phyloP scores from a whole-genome alignment of 2,888 invertebrate species.

The Lampropteryx suffumata region DNA sequence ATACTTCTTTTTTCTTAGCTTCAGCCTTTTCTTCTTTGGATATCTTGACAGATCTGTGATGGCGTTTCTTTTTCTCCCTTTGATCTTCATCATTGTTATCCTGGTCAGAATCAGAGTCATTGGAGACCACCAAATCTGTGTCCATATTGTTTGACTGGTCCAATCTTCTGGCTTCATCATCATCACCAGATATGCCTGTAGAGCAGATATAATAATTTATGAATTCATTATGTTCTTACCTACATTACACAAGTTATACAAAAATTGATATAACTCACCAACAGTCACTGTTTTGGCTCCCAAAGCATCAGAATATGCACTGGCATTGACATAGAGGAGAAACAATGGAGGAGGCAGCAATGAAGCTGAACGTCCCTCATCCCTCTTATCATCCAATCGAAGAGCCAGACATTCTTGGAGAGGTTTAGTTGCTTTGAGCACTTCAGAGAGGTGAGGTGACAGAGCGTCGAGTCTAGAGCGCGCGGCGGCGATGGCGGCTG shows the following conservation, averaged over 20 bases:
- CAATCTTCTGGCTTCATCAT: constrained; percentile 86
- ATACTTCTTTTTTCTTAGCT: constrained; percentile 85
- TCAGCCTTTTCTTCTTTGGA: constrained; percentile 86
- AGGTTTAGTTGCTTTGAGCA: constrained; percentile 90
- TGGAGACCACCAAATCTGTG: constrained; percentile 77
- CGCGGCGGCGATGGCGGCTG: constrained; percentile 88
- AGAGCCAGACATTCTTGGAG: constrained; percentile 94
- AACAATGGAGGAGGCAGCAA: constrained; percentile 92
- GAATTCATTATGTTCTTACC: background rate
- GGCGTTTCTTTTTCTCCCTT: constrained; percentile 84
- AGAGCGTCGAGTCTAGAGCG: constrained; percentile 91
- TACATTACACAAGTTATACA: background rate
- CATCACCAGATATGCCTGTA: constrained; percentile 85
- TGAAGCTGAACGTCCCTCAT: constrained; percentile 88
- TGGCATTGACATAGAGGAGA: constrained; percentile 92
- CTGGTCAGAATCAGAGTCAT: constrained; percentile 87
- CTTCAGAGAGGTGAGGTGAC: constrained; percentile 87
- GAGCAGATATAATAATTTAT: constrained; percentile 15
- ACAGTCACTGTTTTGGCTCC: constrained; percentile 76
- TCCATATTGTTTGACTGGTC: constrained; percentile 81
- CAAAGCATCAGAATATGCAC: constrained; percentile 91
- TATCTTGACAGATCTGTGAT: constrained; percentile 83
- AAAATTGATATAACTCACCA: constrained; percentile 50
- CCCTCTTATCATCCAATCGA: constrained; percentile 89
- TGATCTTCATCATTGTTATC: constrained; percentile 84